Conservation (phyloP, 2,113 vertebrate genomes). For the Spermophilus dauricus region DNA sequence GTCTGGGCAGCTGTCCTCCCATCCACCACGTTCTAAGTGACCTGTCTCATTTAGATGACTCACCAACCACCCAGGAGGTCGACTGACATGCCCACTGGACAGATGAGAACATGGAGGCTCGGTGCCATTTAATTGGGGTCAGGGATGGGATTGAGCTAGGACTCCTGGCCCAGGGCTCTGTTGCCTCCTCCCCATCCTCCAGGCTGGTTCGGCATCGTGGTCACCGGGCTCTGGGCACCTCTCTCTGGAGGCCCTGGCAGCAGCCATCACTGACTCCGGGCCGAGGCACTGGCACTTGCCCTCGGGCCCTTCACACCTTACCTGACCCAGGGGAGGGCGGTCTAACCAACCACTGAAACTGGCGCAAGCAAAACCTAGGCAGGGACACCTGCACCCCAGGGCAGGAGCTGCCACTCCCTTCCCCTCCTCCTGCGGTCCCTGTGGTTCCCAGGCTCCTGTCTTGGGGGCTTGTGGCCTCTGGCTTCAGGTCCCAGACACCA, state of each 20-base stretch:
- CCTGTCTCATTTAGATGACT: background rate
- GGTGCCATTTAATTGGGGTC: background rate
- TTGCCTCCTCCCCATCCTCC: background rate
- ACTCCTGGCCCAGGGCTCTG: background rate
- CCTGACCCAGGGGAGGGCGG: background rate
- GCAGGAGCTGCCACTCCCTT: background rate
- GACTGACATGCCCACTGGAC: background rate
- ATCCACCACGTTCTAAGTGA: background rate
- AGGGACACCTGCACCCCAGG: background rate
- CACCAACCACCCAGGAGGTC: background rate
- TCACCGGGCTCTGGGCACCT: background rate
- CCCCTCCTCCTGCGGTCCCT: background rate
- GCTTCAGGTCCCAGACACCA: background rate
- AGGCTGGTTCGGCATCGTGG: background rate
- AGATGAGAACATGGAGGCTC: background rate
- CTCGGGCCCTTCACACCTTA: background rate
- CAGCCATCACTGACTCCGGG: background rate
- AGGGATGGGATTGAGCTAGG: background rate
- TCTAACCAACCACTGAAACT: background rate
- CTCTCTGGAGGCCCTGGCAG: background rate
- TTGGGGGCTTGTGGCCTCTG: background rate
- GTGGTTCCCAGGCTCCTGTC: background rate
- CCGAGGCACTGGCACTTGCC: background rate
- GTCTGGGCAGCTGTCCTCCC: background rate
- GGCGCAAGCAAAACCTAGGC: background rate